A percentile compares a stretch with the other conserved stretches of the same genome.
phyloP scores from a whole-genome alignment of 1,140 invertebrate genomes.

The Fopius arisanus region DNA sequence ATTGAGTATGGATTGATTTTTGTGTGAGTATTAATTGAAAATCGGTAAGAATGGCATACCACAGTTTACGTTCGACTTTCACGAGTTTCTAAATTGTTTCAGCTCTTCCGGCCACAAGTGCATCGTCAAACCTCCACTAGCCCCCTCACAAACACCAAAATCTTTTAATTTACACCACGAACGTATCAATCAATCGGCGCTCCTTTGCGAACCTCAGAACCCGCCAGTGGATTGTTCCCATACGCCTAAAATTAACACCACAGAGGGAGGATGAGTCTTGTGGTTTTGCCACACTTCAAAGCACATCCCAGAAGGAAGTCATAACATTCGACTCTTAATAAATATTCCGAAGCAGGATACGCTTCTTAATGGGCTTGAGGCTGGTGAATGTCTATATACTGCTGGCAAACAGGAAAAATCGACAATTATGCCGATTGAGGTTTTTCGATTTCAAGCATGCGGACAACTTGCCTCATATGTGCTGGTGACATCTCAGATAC shows the following conservation, averaged over 20 bases:
- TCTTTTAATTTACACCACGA: slow-evolving; percentile 22
- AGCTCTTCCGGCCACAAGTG: background rate
- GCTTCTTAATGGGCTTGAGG: background rate
- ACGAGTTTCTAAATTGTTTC: background rate
- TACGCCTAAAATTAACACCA: slow-evolving; percentile 41
- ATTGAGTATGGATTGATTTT: too few species aligned
- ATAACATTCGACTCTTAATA: slow-evolving; percentile 19
- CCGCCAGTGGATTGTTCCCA: slow-evolving; percentile 5
- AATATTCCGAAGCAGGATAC: slow-evolving; percentile 9
- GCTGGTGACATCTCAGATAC: background rate
- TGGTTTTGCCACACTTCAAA: slow-evolving; percentile 21
- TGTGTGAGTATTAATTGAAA: too few species aligned
- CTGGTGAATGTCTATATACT: background rate
- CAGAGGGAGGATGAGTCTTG: background rate
- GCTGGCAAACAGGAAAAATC: background rate
- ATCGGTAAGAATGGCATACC: too few species aligned
- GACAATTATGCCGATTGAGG: background rate
- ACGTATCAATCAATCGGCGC: slow-evolving; percentile 52
- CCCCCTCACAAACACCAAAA: background rate
- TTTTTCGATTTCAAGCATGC: background rate
- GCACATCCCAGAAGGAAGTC: slow-evolving; percentile 20
- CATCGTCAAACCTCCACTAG: background rate
- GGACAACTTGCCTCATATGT: slow-evolving; percentile 28
- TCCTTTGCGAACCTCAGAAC: slow-evolving; percentile 33
- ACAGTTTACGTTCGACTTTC: too few species aligned